phyloP scores from a whole-genome alignment of 2,888 invertebrate species.

The Scaptomyza polygonia region DNA sequence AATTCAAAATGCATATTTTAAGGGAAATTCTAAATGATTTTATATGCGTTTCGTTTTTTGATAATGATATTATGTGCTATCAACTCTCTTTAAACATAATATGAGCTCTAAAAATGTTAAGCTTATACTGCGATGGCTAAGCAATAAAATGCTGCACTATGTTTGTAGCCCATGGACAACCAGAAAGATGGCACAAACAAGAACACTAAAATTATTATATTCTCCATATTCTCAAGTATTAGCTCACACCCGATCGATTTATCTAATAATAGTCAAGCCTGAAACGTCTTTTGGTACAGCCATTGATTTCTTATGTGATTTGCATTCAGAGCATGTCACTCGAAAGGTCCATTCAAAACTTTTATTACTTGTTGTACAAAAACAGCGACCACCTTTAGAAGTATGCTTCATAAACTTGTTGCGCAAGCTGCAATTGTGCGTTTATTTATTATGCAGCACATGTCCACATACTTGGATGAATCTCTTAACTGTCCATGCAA shows the following conservation, averaged over 20 bases:
- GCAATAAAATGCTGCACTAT: no score
- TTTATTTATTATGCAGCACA: slow-evolving; percentile 71
- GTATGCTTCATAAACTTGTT: slow-evolving; percentile 69
- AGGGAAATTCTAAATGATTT: slow-evolving; percentile 11
- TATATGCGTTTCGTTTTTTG: no score
- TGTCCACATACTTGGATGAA: slow-evolving; percentile 60
- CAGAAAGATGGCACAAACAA: no score
- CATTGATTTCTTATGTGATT: slow-evolving; percentile 28
- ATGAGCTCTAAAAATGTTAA: no score
- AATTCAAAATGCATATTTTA: background rate
- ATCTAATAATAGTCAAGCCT: background rate
- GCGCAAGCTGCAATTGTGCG: slow-evolving; percentile 77
- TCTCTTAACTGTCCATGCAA: slow-evolving; percentile 36
- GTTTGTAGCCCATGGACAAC: no score
- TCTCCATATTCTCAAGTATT: background rate
- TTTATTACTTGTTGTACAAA: slow-evolving; percentile 56
- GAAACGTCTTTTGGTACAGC: background rate
- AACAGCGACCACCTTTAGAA: slow-evolving; percentile 20
- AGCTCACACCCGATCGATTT: no score
- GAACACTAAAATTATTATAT: no score
- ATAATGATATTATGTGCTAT: no score
- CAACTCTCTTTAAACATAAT: no score
- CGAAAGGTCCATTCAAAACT: slow-evolving; percentile 44
- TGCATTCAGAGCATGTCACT: slow-evolving; percentile 51
- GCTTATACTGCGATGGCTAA: no score